phyloP scores from a whole-genome alignment of 1,140 invertebrate genomes.

The Penaeus indicus region DNA sequence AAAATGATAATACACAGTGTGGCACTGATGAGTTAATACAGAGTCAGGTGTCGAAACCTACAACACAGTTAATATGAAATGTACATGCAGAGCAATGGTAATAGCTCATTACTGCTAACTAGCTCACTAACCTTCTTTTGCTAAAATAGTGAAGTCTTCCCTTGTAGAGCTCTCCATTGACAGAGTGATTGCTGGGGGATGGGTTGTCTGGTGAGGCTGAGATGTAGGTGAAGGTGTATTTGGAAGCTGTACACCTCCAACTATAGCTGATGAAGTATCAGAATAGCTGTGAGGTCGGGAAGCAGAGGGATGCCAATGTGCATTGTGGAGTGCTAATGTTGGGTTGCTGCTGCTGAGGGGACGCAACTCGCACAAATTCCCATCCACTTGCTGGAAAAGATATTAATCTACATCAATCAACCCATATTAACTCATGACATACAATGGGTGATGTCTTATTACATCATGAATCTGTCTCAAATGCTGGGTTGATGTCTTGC shows the following conservation, averaged over 20 bases:
- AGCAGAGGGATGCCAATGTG: slow-evolving; percentile 36
- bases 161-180: slow-evolving; percentile 51
- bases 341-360: slow-evolving; percentile 65
- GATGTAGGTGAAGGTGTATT: slow-evolving; percentile 46
- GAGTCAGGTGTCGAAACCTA: too few species aligned
- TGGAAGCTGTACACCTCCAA: slow-evolving; percentile 40
- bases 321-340: slow-evolving; percentile 51
- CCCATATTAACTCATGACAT: not conserved
- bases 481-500: too few species aligned
- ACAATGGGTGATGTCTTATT: too few species aligned
- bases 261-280: slow-evolving; percentile 54
- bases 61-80: too few species aligned
- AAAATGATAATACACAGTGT: too few species aligned
- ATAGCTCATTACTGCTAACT: not conserved
- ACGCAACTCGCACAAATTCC: slow-evolving; percentile 62
- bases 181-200: slow-evolving; percentile 55
- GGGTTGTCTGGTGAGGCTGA: slow-evolving; percentile 40
- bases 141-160: slow-evolving; percentile 63
- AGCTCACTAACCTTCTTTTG: slow-evolving; percentile 54
- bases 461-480: too few species aligned
- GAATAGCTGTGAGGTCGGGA: slow-evolving; percentile 65
- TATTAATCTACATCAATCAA: not conserved
- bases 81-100: not conserved
- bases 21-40: too few species aligned
- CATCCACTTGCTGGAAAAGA: slow-evolving; percentile 56